Evolutionary conservation across 2,888 invertebrate species (phyloP).

Genomic region (Cheilosia vernalis): DNA sequence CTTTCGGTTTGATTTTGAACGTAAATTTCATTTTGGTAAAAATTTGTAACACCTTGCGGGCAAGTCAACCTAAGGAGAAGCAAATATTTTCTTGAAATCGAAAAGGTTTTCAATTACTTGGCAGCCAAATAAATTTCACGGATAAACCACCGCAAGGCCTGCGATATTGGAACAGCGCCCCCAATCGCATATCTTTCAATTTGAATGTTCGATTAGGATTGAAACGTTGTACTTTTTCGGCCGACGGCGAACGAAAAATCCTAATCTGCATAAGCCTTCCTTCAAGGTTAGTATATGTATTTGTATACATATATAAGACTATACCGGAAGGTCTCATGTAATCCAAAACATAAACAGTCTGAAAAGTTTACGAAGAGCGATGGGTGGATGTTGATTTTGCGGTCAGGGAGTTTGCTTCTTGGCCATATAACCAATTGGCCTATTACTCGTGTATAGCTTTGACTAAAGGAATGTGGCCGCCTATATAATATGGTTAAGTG

Average conservation of each 20-base stretch:
- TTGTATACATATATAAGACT: neutral
- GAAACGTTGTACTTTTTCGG: conserved; percentile 26
- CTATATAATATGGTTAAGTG: conserved; percentile 3
- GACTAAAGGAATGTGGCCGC: neutral
- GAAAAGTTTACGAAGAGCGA: conserved; percentile 4
- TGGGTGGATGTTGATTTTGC: conserved; percentile 33
- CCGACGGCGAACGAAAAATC: conserved; percentile 21
- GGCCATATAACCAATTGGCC: conserved; percentile 58
- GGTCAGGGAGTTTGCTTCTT: conserved; percentile 54
- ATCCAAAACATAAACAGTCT: conserved; percentile 38
- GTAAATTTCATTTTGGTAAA: conserved; percentile 33
- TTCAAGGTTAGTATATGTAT: neutral
- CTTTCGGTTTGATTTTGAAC: conserved; percentile 38
- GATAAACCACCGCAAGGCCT: conserved; percentile 52
- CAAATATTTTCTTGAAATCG: conserved; percentile 27
- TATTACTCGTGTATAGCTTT: conserved; percentile 45
- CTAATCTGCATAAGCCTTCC: conserved; percentile 62
- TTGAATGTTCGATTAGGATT: conserved; percentile 53
- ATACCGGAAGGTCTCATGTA: conserved; percentile 15
- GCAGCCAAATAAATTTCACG: conserved; percentile 48
- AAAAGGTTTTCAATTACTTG: conserved; percentile 63
- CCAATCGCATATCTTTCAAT: conserved; percentile 53
- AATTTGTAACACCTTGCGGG: conserved; percentile 50
- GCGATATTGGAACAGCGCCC: neutral
- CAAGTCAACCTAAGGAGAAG: conserved; percentile 17